Percentiles rank a stretch among this genome's conserved stretches.
These are phyloP conservation scores for Mellilla xanthometata DNA, from an alignment of 2,888 invertebrate species.

Conservation along the genomic window DNA sequence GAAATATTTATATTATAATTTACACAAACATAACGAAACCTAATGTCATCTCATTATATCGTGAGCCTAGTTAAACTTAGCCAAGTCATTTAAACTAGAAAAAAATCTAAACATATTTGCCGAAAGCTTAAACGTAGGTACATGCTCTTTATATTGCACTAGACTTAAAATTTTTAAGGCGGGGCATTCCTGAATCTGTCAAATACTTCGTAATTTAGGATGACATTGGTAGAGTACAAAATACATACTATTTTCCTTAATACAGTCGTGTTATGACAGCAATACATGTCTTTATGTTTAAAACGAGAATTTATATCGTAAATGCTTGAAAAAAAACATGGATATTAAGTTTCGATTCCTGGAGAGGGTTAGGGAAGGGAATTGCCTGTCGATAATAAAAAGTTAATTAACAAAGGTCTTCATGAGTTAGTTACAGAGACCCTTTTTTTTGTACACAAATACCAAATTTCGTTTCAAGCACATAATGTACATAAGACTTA, in stretches of 20 bases:
- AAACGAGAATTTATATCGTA: conserved; percentile 13
- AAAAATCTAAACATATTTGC: conserved; percentile 19
- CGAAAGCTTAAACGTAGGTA: conserved; percentile 24
- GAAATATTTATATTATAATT: conserved; percentile 74
- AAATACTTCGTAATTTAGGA: not conserved
- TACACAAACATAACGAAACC: conserved; percentile 80
- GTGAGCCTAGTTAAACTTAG: conserved; percentile 31
- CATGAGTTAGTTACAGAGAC: no score
- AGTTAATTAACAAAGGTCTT: no score
- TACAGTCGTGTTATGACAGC: conserved; percentile 11
- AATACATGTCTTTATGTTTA: conserved; percentile 3
- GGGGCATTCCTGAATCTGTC: conserved; percentile 11
- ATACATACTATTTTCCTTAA: conserved; percentile 10
- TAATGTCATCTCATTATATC: conserved; percentile 58
- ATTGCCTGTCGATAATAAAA: no score
- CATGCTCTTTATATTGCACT: conserved; percentile 30
- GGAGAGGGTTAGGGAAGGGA: no score
- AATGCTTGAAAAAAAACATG: conserved; percentile 22
- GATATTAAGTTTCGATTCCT: no score
- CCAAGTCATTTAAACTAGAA: conserved; percentile 21
- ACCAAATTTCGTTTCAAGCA: conserved; percentile 17
- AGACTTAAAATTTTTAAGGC: conserved; percentile 27
- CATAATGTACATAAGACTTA: conserved; percentile 12
- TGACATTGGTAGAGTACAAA: not conserved
- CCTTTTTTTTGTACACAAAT: no score